A percentile compares a stretch with the other conserved stretches of the same genome.
These are phyloP conservation scores for Leucosticte australis DNA, from an alignment of 2,113 vertebrate genomes.

Conservation along the genomic window DNA sequence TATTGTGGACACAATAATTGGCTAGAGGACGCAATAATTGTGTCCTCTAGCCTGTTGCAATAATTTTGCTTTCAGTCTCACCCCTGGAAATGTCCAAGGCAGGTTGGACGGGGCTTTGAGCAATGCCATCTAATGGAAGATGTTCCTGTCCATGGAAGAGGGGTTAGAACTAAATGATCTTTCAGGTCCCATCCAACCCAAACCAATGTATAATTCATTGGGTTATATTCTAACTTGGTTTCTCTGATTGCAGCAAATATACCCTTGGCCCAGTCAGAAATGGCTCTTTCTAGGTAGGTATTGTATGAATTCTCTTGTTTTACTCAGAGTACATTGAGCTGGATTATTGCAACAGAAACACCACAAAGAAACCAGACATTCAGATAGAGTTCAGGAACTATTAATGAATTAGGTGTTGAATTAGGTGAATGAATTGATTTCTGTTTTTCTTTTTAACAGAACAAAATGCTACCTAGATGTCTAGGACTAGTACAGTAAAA, in stretches of 20 bases:
- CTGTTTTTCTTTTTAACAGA: background rate
- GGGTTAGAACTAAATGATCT: background rate
- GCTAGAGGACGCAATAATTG: too few species aligned
- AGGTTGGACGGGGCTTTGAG: background rate
- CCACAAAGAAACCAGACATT: background rate
- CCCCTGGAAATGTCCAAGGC: background rate
- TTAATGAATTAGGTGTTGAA: background rate
- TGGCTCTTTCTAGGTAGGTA: background rate
- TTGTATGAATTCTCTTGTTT: background rate
- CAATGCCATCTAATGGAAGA: background rate
- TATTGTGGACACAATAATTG: too few species aligned
- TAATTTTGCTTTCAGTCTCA: background rate
- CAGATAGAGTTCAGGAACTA: background rate
- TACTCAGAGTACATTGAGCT: background rate
- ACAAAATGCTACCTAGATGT: background rate
- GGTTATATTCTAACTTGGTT: background rate
- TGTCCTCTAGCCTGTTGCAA: background rate
- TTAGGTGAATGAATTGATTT: too few species aligned
- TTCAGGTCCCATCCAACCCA: background rate
- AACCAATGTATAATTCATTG: background rate
- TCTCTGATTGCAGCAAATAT: background rate
- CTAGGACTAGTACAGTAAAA: background rate
- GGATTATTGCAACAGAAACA: background rate
- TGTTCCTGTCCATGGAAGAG: background rate
- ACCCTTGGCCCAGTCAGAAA: background rate